Percentiles rank a stretch among this genome's conserved stretches.
These are phyloP conservation scores for Eupsilia transversa DNA, from an alignment of 2,888 invertebrate genomes.

Conservation along the genomic window DNA sequence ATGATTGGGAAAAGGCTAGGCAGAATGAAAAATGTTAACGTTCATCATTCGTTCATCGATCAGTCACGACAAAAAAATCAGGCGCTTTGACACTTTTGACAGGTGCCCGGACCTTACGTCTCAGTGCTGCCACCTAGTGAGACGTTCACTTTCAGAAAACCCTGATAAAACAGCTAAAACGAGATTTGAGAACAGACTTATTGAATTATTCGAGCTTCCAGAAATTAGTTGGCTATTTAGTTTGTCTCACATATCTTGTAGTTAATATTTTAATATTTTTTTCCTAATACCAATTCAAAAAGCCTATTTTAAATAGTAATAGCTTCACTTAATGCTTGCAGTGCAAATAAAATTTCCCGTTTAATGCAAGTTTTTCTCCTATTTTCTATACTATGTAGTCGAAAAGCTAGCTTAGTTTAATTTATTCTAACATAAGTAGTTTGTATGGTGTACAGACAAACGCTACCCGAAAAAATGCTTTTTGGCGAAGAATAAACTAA, in stretches of 20 bases:
- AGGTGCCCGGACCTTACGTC: too few relatives aligned
- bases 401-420: conserved; percentile 31
- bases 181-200: conserved; percentile 4
- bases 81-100: too few relatives aligned
- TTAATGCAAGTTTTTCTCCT: conserved; percentile 34
- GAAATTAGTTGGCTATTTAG: not conserved
- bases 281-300: not conserved
- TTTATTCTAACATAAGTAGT: conserved; percentile 50
- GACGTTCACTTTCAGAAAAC: too few relatives aligned
- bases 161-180: not conserved
- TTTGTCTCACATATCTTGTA: conserved; percentile 3
- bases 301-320: conserved; percentile 5
- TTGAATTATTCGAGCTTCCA: not conserved
- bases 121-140: too few relatives aligned
- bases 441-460: conserved; percentile 34
- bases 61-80: too few relatives aligned
- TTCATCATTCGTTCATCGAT: too few relatives aligned
- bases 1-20: too few relatives aligned
- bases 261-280: not conserved
- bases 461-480: conserved; percentile 16
- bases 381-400: conserved; percentile 41
- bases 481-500: too few relatives aligned
- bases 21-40: too few relatives aligned
- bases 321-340: conserved; percentile 55
- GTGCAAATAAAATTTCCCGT: conserved; percentile 38